Evolutionary conservation across 1,140 invertebrate species (phyloP), one percentile per base, ranked within the genome.

Genomic region (Cotesia chilonis): DNA sequence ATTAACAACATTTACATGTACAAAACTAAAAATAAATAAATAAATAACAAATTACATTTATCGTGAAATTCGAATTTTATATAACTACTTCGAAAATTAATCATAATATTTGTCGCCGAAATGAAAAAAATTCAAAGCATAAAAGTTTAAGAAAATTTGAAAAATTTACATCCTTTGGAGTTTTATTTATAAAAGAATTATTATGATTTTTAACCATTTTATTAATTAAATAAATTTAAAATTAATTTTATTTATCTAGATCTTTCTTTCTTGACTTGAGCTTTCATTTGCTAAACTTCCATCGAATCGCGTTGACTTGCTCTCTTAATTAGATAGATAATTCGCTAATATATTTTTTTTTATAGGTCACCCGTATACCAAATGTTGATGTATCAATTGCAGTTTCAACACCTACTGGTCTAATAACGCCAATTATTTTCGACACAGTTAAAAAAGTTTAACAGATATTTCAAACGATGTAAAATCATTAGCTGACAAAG

Each of bases 401-500:
- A 9, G 98, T 99, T 3, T 96, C 96, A 38, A 99, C 98, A 7
- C 94, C 96, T 10, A 92, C 91, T 67, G 98, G 98, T 12, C 90
- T 99, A 7, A 99, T 99, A 51, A 99, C 98, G 0, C 98, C 98
- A n/a, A 99, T 99, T 77, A 91, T 99, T 10, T 97, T 97, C 81
- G 91, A 93, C 81, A 96, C 96, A 4, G 93, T 98, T 78, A 90
- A 90, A 20, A 98, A 87, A 96, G 96, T 12, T 87, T 99, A 37
- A 85, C 92, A 4, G 91, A 95, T 75, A 99, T 99, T 74, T 94
- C 93, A 51, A 89, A 88, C 74, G 92, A 93, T 79, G 92, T 98
- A 36, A 94, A 93, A 84, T 87, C 89, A 75, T 87, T 99, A 76
- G 98, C 97, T 4, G 89, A 85, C 9, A 97, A 96, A 88, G 98